Evolutionary conservation across 2,113 vertebrate genomes (phyloP).

Genomic region (Numenius arquata): DNA sequence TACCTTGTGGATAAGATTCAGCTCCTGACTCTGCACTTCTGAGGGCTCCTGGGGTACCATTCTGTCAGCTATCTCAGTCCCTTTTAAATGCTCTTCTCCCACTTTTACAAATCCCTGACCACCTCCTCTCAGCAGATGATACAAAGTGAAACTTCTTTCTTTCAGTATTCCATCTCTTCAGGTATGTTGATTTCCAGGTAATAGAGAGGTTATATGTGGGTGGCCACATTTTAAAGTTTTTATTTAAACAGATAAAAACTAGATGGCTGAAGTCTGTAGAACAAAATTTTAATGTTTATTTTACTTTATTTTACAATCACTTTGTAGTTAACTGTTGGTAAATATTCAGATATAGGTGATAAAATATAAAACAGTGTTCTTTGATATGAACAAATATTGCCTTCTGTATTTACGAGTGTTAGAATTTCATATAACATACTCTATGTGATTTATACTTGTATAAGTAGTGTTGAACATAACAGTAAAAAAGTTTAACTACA

Average conservation of each 20-base stretch:
- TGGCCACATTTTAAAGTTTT: neutral
- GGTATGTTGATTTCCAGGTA: slow-evolving; percentile 46
- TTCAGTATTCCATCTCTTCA: slow-evolving; percentile 44
- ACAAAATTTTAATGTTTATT: neutral
- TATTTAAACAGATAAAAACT: neutral
- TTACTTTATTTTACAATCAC: neutral
- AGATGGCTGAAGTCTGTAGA: neutral
- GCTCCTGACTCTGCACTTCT: neutral
- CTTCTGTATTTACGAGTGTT: neutral
- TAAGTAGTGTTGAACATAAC: neutral
- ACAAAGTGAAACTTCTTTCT: slow-evolving; percentile 47
- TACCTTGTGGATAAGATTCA: neutral
- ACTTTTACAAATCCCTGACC: neutral
- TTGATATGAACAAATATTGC: neutral
- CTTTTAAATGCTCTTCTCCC: slow-evolving; percentile 44
- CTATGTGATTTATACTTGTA: neutral
- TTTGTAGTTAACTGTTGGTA: neutral
- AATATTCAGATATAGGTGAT: neutral
- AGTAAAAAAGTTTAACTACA: neutral
- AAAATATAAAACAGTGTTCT: neutral
- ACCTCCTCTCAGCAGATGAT: slow-evolving; percentile 19
- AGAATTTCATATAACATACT: neutral
- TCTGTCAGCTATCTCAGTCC: neutral
- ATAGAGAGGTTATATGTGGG: neutral
- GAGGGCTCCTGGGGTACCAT: neutral